Evolutionary conservation across 2,797 vertebrate genomes (phyloP), one percentile per base, ranked within the genome.

Genomic region (Hyperoplus lanceolatus): DNA sequence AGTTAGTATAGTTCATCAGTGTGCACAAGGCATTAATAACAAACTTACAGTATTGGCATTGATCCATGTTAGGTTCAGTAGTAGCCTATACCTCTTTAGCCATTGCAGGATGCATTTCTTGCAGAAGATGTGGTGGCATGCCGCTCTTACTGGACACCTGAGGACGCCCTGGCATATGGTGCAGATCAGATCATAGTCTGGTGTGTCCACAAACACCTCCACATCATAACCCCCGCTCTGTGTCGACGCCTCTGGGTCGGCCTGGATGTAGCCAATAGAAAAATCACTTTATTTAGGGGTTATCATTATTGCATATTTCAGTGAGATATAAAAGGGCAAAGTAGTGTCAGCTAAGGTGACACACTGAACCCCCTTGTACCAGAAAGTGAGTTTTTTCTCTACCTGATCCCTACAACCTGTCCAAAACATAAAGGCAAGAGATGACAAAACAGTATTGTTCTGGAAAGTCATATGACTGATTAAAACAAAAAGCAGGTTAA

Each of bases 71-170:
- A 29, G 69, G 15, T 45, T 5, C 6, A 29, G 8, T 59, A 16
- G 29, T 21, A 49, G 54, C 43, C 12, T 38, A 38, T 87, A 97
- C 96, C 96, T 95, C 83, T 95, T 96, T 59, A 98, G 94, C 97
- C 97, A 98, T 68, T 90, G 96, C 63, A 96, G 85, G 82, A 97
- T 97, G 86, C 97, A 98, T 84, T 95, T 96, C 85, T 96, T 96
- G 94, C 97, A 98, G 93, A 97, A 97, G 82, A 97, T 91, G 81
- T 98, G 97, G 82, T 96, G 94, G 85, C 97, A 98, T 4, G 94
- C 93, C 12, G 97, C 92, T 87, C 96, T 95, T 14, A 96, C 94
- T 0, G 97, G 96, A 82, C 92, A 96, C 80, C 92, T 95, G 77
- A 98, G 92, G 64, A 98, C 96, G 3, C 96, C 96, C 51, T 95